Evolutionary conservation across 2,113 vertebrate species (phyloP), one percentile per base, ranked within the genome.

Genomic region (Propithecus coquereli): DNA sequence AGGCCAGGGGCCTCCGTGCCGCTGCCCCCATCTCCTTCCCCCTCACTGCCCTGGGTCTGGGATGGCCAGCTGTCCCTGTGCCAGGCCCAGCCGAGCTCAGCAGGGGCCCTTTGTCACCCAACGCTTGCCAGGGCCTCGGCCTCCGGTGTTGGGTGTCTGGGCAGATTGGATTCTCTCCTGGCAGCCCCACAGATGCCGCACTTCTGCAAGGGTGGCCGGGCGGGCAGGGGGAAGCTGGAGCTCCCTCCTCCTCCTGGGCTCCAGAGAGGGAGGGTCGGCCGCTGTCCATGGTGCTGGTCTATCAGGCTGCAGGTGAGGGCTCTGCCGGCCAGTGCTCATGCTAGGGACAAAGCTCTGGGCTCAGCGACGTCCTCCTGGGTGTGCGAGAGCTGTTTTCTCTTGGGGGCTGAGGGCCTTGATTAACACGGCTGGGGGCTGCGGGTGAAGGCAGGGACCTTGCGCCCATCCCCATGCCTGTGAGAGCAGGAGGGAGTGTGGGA

Each of bases 321-420:
- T 97, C 80, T 13, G 27, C 65, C 96, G 96, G 92, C 87, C 93
- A 54, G 82, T 95, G 87, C 93, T 86, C 86, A 23, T 54, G 45
- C 84, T 52, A 77, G 85, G 95, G 93, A 81, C 52, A 94, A 95
- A 96, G 93, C 50, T 89, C 61, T 94, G 43, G 96, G 96, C 68
- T 98, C 98, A 81, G 97, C 96, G 27, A 25, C 59, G 82, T 82
- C 9, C 97, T 98, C 96, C 93, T 98, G 98, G 98, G 98, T 98
- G 98, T 98, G 98, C 94, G 98, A 98, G 97, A 98, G 96, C 89
- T 96, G 96, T 98, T 97, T 98, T 93, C 97, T 98, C 98, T 98
- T 97, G 96, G 96, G 61, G 68, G 97, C 97, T 94, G 88, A 94
- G 94, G 97, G 94, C 94, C 96, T 97, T 85, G 95, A 97, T 98